Conservation (phyloP, 2,797 vertebrate species). For the Coendou prehensilis region DNA sequence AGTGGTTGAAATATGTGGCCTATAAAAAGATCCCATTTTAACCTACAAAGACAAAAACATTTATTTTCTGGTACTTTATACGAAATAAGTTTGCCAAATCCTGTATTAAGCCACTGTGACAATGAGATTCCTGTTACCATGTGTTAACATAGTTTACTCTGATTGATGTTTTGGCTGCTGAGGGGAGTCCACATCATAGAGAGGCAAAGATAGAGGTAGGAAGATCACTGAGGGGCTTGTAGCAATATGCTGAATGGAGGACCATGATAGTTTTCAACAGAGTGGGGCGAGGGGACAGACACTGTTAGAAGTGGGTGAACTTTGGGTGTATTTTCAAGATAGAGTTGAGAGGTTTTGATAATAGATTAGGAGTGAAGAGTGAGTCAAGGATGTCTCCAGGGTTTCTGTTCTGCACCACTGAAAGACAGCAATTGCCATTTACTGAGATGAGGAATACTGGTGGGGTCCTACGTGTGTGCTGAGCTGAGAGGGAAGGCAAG, state of each 20-base stretch:
- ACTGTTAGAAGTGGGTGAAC: background rate
- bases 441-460: background rate
- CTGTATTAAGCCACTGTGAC: background rate
- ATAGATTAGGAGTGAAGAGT: background rate
- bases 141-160: background rate
- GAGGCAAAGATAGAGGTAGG: background rate
- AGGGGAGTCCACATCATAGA: background rate
- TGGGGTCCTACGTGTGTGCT: too few species aligned
- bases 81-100: background rate
- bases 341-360: background rate
- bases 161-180: background rate
- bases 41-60: background rate
- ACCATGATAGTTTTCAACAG: background rate
- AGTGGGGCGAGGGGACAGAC: background rate
- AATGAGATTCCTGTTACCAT: background rate
- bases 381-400: background rate
- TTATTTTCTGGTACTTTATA: background rate
- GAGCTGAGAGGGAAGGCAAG: background rate
- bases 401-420: background rate
- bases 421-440: background rate
- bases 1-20: background rate
- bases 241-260: background rate
- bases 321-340: background rate
- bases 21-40: background rate
- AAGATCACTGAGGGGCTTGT: background rate